Percentiles rank a stretch among this genome's conserved stretches.
These are phyloP conservation scores for Thymelicus sylvestris DNA, from an alignment of 2,888 invertebrate species.

Conservation along the genomic window DNA sequence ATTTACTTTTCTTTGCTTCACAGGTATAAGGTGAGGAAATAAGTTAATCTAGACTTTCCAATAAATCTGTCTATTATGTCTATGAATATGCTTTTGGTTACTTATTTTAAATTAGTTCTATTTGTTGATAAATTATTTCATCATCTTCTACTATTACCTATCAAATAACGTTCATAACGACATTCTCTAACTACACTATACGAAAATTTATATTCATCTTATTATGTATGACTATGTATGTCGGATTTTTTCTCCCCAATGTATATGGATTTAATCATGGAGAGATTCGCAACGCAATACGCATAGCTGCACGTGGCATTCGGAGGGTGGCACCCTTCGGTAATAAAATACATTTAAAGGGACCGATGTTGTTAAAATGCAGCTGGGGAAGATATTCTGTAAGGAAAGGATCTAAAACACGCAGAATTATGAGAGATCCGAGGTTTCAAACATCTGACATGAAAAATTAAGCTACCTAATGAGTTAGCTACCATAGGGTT, in stretches of 20 bases:
- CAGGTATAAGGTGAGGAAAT: neutral
- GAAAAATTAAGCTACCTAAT: too few relatives aligned
- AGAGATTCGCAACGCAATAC: conserved; percentile 62
- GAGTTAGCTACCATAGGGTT: too few relatives aligned
- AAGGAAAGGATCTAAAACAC: neutral
- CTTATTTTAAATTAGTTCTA: too few relatives aligned
- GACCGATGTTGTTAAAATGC: conserved; percentile 18
- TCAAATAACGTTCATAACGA: too few relatives aligned
- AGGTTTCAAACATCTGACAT: neutral
- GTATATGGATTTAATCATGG: conserved; percentile 39
- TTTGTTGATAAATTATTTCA: too few relatives aligned
- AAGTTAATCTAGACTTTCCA: neutral
- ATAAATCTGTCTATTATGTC: too few relatives aligned
- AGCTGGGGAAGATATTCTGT: neutral
- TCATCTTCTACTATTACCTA: too few relatives aligned
- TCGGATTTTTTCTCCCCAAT: conserved; percentile 22
- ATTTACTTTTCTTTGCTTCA: neutral
- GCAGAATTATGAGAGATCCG: neutral
- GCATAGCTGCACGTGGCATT: conserved; percentile 65
- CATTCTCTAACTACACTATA: neutral
- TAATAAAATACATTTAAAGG: conserved; percentile 30
- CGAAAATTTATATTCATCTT: neutral
- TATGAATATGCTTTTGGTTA: too few relatives aligned
- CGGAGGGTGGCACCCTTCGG: conserved; percentile 65
- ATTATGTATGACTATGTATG: neutral